Evolutionary conservation across 2,797 vertebrate species (phyloP).

Genomic region (Pelobates cultripes): DNA sequence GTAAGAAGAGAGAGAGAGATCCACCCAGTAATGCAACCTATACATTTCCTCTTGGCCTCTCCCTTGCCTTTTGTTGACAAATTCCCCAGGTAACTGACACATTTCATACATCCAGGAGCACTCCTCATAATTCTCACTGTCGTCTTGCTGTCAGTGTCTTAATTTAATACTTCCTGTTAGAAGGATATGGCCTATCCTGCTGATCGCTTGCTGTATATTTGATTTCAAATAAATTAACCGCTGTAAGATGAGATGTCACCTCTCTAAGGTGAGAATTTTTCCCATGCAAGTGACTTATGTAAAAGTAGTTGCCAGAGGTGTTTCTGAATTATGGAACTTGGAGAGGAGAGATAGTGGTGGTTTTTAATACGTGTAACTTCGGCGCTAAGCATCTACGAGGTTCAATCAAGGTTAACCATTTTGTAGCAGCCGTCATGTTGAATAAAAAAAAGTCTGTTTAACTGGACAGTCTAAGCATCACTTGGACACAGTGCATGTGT

Average conservation of each 20-base stretch:
- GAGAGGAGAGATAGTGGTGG: neutral
- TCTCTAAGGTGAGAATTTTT: slow-evolving; percentile 61
- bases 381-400: too few relatives aligned
- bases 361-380: too few relatives aligned
- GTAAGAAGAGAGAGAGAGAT: slow-evolving; percentile 64
- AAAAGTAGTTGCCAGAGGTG: slow-evolving; percentile 44
- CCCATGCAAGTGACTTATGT: slow-evolving; percentile 55
- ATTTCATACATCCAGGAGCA: slow-evolving; percentile 59
- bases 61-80: slow-evolving; percentile 57
- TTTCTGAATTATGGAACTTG: neutral
- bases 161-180: slow-evolving; percentile 65
- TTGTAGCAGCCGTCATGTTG: too few relatives aligned
- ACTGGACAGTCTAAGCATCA: too few relatives aligned
- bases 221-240: slow-evolving; percentile 77
- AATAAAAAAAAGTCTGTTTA: too few relatives aligned
- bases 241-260: slow-evolving; percentile 76
- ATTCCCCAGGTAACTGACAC: slow-evolving; percentile 67
- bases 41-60: slow-evolving; percentile 59
- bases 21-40: slow-evolving; percentile 68
- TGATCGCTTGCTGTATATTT: slow-evolving; percentile 68
- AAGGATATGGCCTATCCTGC: slow-evolving; percentile 56
- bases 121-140: slow-evolving; percentile 48
- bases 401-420: too few relatives aligned
- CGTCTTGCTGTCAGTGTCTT: slow-evolving; percentile 63
- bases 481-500: too few relatives aligned